A percentile compares a stretch with the other conserved stretches of the same genome.
Conservation (phyloP, 2,888 invertebrate species). For the Campoletis raptor region DNA sequence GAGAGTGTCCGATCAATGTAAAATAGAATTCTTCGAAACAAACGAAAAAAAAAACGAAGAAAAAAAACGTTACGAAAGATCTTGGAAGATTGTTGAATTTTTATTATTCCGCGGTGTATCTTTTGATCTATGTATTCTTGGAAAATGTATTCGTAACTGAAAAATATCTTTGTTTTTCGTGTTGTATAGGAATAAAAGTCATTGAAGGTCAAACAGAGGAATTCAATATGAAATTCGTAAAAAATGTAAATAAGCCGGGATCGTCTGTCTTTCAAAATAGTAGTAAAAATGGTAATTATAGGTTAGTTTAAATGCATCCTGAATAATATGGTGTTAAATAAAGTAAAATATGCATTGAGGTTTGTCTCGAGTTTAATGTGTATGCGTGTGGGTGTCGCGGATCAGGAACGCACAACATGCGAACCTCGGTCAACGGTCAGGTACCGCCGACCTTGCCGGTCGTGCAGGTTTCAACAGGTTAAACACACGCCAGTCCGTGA, state of each 20-base stretch:
- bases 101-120: neutral
- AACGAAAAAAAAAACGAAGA: neutral
- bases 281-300: neutral
- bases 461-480: constrained; percentile 80
- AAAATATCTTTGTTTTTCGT: neutral
- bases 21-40: constrained; percentile 40
- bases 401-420: constrained; percentile 44
- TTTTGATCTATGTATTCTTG: constrained; percentile 26
- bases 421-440: constrained; percentile 73
- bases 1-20: neutral
- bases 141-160: neutral
- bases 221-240: neutral
- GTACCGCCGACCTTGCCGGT: constrained; percentile 82
- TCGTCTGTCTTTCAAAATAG: neutral
- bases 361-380: neutral
- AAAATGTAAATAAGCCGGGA: neutral
- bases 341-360: constrained; percentile 7
- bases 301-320: neutral
- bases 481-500: constrained; percentile 58
- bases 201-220: neutral
- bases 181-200: neutral
- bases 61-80: constrained; percentile 29
- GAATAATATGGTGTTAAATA: neutral
- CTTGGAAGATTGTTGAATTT: constrained; percentile 23
- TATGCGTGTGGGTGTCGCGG: neutral